Percentiles rank a stretch among this genome's conserved stretches.
These are phyloP conservation scores for Limnephilus auricula DNA, from an alignment of 2,888 invertebrate species.

Conservation along the genomic window DNA sequence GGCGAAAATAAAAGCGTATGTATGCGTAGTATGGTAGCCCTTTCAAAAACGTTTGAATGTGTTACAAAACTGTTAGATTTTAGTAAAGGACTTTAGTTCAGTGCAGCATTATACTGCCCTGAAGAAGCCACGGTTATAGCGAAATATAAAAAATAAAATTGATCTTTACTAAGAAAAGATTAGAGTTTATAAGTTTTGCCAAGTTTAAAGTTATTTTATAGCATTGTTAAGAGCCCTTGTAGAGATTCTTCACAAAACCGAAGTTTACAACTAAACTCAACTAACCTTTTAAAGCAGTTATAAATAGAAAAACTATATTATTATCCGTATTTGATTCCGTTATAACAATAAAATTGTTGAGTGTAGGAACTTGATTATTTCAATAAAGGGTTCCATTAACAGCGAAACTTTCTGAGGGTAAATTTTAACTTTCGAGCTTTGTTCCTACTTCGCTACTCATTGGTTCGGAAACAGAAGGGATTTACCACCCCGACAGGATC, in stretches of 20 bases:
- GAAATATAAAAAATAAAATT: no score
- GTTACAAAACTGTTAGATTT: no score
- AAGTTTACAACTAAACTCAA: neutral
- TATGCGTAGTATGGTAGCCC: no score
- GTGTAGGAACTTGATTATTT: slow-evolving; percentile 17
- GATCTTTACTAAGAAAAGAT: no score
- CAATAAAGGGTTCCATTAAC: slow-evolving; percentile 42
- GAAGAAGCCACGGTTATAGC: no score
- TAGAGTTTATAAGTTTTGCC: neutral
- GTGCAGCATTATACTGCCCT: no score
- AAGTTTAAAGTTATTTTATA: neutral
- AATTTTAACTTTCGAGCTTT: slow-evolving; percentile 34
- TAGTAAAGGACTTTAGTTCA: no score
- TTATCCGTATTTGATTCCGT: neutral
- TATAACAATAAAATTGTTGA: neutral
- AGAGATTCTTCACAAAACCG: neutral
- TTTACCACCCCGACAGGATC: neutral
- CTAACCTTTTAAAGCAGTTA: neutral
- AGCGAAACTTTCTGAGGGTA: slow-evolving; percentile 37
- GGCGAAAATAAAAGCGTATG: no score
- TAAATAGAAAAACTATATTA: neutral
- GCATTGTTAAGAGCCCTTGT: neutral
- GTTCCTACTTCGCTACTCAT: slow-evolving; percentile 25
- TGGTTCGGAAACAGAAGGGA: slow-evolving; percentile 27
- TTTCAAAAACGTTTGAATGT: no score